Base-by-base conservation (phyloP, 2,797 vertebrate species). In the Myioborus miniatus region DNA sequence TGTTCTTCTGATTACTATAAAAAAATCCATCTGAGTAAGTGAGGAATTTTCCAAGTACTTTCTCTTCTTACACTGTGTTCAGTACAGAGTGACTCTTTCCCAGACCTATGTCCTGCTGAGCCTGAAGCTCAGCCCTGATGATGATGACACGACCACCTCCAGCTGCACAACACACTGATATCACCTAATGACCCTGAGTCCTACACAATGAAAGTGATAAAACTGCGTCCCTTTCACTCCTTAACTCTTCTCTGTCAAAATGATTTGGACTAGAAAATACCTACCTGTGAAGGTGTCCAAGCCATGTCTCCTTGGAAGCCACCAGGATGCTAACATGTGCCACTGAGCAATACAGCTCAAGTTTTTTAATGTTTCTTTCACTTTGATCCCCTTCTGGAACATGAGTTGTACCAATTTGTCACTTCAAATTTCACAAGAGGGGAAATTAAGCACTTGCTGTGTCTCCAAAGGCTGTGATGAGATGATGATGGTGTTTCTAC, bases 401-500 rank as follows among this genome's bases (percentile, higher is more conserved):
- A 11, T 1, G 4, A 50, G 17, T 30, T 81, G 6, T 53, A 65
- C 36, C 46, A 43, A 68, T 46, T 46, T n/a, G 16, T 47, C 58
- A 69, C 30, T 84, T 90, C 39, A 72, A 7, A 65, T 86, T 58
- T 76, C 70, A 36, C 19, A 68, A 46, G 46, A 41, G 39, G 64
- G 59, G 52, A 93, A 90, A 65, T 7, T 1, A 72, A 72, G 58
- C 8, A 63, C 24, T 90, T 76, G 19, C 24, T 32, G 2, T 41
- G 16, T 65, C 74, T 63, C 24, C 43, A 68, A 71, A 90, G 70
- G 59, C 70, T 72, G 14, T 47, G 55, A 37, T 41, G 50, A 72
- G 63, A 47, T 68, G 53, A 81, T 49, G 56, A 81, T 49, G 69
- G n/a, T 72, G 30, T 79, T 94, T 82, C 62, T 89, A 34, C 24